Conservation (phyloP, 2,888 invertebrate genomes). For the Dioctria linearis region DNA sequence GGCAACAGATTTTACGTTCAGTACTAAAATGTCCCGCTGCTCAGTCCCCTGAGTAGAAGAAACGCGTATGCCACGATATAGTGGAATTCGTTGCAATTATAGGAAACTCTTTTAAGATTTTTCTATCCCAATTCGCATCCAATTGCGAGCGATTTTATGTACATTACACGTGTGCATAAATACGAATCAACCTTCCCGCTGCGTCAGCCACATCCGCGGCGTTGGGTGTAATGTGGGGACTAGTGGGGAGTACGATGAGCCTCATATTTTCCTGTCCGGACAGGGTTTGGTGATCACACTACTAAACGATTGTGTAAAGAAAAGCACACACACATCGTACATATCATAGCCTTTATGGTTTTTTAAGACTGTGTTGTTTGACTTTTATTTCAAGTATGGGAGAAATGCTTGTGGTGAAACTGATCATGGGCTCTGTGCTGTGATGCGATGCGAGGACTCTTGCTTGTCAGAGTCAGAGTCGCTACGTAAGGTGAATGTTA, state of each 20-base stretch:
- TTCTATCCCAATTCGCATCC: neutral
- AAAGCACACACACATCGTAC: neutral
- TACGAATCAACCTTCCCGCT: constrained; percentile 12
- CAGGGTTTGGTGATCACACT: constrained; percentile 25
- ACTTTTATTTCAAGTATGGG: constrained; percentile 15
- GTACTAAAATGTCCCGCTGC: neutral
- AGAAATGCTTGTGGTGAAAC: constrained; percentile 11
- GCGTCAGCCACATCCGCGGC: neutral
- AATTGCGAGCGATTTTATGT: neutral
- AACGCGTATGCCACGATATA: neutral
- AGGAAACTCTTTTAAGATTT: neutral
- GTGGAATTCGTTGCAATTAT: neutral
- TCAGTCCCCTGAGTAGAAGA: neutral
- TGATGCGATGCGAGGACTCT: constrained; percentile 17
- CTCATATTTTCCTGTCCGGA: constrained; percentile 35
- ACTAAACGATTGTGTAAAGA: neutral
- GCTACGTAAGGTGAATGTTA: constrained; percentile 36
- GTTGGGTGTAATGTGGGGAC: constrained; percentile 1
- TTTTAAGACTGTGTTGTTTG: neutral
- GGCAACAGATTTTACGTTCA: neutral
- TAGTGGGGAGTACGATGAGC: constrained; percentile 36
- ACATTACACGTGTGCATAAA: constrained; percentile 26
- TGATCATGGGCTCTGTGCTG: neutral
- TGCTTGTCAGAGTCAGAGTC: neutral
- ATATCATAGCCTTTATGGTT: too few relatives aligned